Percentiles rank a stretch among this genome's conserved stretches.
phyloP scores from a whole-genome alignment of 1,140 invertebrate genomes.

The Heliconius eleuchia region DNA sequence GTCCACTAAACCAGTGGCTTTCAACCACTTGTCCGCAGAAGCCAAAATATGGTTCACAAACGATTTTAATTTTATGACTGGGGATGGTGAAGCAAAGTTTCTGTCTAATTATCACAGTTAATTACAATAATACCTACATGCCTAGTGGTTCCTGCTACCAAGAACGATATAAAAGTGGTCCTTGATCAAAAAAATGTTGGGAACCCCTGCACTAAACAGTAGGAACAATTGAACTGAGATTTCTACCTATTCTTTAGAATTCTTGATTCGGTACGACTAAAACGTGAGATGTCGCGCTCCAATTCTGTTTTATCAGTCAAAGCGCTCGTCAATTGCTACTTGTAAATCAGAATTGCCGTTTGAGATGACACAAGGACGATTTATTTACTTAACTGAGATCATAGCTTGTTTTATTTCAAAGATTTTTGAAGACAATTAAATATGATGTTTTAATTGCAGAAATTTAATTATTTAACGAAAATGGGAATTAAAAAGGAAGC shows the following conservation, averaged over 20 bases:
- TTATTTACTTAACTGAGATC: constrained; percentile 15
- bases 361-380: constrained; percentile 15
- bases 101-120: too few species aligned
- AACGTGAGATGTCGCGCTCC: constrained; percentile 32
- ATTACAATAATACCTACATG: too few species aligned
- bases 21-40: too few species aligned
- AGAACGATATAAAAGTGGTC: too few species aligned
- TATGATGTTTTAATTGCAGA: not conserved
- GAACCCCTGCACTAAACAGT: not conserved
- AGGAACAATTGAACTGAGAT: constrained; percentile 6
- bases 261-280: constrained; percentile 37
- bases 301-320: constrained; percentile 44
- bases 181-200: too few species aligned
- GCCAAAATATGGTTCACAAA: too few species aligned
- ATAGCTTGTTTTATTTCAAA: not conserved
- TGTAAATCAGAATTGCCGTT: constrained; percentile 28
- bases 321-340: constrained; percentile 37
- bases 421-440: not conserved
- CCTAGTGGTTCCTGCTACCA: too few species aligned
- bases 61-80: too few species aligned
- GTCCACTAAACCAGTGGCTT: not conserved
- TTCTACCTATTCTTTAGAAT: constrained; percentile 27
- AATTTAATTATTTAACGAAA: too few species aligned
- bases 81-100: too few species aligned
- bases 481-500: too few species aligned